Conservation (phyloP, 2,113 vertebrate genomes). For the Corythornis vintsioides region DNA sequence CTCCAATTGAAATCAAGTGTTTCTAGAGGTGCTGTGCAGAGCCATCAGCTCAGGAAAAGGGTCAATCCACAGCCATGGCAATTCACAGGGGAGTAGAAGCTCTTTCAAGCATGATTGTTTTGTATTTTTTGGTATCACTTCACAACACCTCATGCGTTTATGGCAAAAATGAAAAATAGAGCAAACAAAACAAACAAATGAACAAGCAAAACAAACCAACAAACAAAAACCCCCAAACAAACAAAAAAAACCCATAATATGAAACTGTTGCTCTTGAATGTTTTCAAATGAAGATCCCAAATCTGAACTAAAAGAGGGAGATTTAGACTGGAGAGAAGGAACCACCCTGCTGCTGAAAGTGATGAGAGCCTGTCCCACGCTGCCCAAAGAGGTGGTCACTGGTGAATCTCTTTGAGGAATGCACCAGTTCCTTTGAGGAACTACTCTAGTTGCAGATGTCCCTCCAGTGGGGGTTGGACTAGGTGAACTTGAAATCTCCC, state of each 20-base stretch:
- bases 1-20: background rate
- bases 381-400: background rate
- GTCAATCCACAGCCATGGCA: rapidly evolving
- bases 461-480: background rate
- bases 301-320: background rate
- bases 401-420: too few relatives aligned
- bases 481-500: background rate
- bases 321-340: background rate
- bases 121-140: background rate
- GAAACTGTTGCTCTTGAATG: background rate
- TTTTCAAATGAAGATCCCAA: background rate
- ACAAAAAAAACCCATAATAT: background rate
- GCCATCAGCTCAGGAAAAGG: background rate
- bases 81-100: background rate
- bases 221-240: background rate
- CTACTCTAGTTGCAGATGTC: background rate
- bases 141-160: background rate
- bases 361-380: background rate
- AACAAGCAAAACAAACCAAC: too few relatives aligned
- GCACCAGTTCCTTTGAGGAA: too few relatives aligned
- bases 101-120: background rate
- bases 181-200: too few relatives aligned
- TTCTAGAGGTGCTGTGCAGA: background rate
- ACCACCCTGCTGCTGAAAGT: background rate
- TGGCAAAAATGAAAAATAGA: background rate